Evolutionary conservation across 2,113 vertebrate genomes (phyloP).

Genomic region (Bufo gargarizans): DNA sequence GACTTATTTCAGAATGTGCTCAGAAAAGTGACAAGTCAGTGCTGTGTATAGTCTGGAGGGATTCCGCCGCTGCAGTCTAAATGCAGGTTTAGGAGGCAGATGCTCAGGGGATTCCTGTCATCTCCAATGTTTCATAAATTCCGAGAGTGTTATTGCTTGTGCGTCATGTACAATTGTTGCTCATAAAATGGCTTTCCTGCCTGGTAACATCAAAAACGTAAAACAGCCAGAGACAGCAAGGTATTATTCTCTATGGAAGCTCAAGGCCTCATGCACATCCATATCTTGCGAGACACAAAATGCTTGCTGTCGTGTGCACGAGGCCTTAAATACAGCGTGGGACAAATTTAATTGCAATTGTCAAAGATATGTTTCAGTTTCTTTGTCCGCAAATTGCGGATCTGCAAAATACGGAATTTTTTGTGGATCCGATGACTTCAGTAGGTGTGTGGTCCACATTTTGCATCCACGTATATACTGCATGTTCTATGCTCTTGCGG

Average conservation of each 20-base stretch:
- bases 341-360: too few relatives aligned
- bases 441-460: too few relatives aligned
- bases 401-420: too few relatives aligned
- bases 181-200: not conserved
- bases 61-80: not conserved
- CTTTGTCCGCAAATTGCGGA: too few relatives aligned
- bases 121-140: conserved; percentile 8
- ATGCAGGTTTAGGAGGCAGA: not conserved
- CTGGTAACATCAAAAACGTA: not conserved
- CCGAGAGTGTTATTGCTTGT: not conserved
- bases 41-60: conserved; percentile 4
- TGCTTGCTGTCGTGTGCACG: too few relatives aligned
- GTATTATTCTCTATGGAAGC: not conserved
- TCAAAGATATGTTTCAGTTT: too few relatives aligned
- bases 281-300: too few relatives aligned
- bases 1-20: not conserved
- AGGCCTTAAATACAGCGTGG: too few relatives aligned
- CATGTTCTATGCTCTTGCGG: too few relatives aligned
- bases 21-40: conserved; percentile 18
- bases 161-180: not conserved
- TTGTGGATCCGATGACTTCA: too few relatives aligned
- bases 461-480: too few relatives aligned
- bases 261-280: not conserved
- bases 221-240: not conserved
- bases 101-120: conserved; percentile 18